A percentile compares a stretch with the other conserved stretches of the same genome.
These are phyloP conservation scores for Gallinago media DNA, from an alignment of 2,113 vertebrate genomes.

Conservation along the genomic window DNA sequence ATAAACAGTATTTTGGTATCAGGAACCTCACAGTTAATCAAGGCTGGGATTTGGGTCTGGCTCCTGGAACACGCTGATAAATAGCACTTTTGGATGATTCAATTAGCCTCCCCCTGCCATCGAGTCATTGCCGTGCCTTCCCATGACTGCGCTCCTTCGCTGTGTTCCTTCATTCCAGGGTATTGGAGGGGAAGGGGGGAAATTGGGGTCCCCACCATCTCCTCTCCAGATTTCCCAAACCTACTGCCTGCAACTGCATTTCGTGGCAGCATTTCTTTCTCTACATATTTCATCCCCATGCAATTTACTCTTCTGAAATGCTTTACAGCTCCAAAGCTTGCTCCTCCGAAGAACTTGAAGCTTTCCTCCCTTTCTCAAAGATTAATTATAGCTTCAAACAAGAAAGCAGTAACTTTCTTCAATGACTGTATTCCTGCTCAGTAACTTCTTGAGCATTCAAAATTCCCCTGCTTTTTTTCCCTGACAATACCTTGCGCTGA, in stretches of 20 bases:
- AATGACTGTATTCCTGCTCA: background rate
- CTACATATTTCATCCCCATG: background rate
- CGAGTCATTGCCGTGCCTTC: fast-evolving
- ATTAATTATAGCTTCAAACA: slow-evolving; percentile 30
- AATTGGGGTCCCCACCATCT: background rate
- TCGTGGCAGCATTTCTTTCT: background rate
- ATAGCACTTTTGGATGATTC: background rate
- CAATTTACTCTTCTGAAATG: background rate
- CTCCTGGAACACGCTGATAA: background rate
- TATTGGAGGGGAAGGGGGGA: no score
- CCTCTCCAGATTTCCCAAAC: background rate
- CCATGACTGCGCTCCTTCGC: fast-evolving
- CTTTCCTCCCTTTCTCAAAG: background rate
- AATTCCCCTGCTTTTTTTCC: background rate
- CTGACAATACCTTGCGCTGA: background rate
- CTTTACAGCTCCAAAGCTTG: background rate
- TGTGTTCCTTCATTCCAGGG: background rate
- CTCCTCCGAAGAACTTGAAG: background rate
- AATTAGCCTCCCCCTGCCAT: background rate
- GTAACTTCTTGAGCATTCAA: background rate
- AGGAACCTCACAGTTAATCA: background rate
- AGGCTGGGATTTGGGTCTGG: background rate
- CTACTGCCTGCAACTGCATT: background rate
- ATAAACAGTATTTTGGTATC: background rate
- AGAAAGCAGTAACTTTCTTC: background rate